These are phyloP conservation scores for Neodiprion fabricii DNA, from an alignment of 1,140 invertebrate genomes.

Conservation along the genomic window DNA sequence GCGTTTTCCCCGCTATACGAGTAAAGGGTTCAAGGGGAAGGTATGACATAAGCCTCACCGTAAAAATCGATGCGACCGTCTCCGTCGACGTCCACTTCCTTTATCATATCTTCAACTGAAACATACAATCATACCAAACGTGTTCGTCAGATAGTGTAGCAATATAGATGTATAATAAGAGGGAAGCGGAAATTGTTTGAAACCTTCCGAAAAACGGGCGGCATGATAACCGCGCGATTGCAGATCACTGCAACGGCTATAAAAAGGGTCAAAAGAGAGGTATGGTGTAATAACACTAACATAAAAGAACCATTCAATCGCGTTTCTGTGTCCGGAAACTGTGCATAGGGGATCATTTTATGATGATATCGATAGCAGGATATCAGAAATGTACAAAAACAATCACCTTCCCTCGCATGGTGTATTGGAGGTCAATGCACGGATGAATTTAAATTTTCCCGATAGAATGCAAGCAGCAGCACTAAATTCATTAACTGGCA, in stretches of 20 bases:
- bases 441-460: background rate
- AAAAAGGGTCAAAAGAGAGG: background rate
- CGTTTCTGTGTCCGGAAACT: background rate
- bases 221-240: too few species aligned
- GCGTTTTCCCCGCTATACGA: too few species aligned
- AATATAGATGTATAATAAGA: too few species aligned
- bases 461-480: background rate
- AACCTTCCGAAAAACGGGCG: too few species aligned
- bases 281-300: background rate
- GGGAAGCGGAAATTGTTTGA: too few species aligned
- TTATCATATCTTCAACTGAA: conserved; percentile 92
- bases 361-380: background rate
- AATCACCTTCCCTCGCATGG: background rate
- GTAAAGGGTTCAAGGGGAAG: background rate
- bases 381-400: background rate
- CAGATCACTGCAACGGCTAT: background rate
- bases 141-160: too few species aligned
- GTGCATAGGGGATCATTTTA: background rate
- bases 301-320: background rate
- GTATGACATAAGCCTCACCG: conserved; percentile 63
- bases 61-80: conserved; percentile 90
- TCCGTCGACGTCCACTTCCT: conserved; percentile 89
- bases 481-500: background rate
- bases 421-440: background rate
- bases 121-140: conserved; percentile 37